phyloP scores from a whole-genome alignment of 2,113 vertebrate species.

The Pelmatolapia mariae region DNA sequence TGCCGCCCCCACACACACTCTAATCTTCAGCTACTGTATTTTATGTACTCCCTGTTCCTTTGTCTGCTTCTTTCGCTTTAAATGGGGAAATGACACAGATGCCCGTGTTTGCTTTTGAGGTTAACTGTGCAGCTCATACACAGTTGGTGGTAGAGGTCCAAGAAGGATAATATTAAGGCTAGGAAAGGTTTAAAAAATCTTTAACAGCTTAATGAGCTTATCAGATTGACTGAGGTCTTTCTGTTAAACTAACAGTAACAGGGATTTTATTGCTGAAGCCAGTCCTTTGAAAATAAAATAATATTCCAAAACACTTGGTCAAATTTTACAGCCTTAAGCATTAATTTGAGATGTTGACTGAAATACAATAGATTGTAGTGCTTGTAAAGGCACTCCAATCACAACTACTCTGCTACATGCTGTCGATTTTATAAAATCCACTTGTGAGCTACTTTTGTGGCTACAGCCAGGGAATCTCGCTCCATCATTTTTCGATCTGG shows the following conservation, averaged over 20 bases:
- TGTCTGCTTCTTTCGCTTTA: neutral
- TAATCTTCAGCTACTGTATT: neutral
- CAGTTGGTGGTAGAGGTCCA: neutral
- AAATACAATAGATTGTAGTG: neutral
- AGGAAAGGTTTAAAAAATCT: neutral
- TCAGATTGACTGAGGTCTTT: neutral
- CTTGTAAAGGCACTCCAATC: neutral
- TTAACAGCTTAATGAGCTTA: neutral
- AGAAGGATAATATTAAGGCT: neutral
- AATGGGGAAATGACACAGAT: neutral
- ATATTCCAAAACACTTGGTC: neutral
- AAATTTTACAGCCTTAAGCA: neutral
- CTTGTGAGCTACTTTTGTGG: neutral
- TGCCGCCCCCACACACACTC: neutral
- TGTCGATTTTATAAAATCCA: neutral
- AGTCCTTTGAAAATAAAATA: neutral
- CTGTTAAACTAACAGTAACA: no score
- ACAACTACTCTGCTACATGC: neutral
- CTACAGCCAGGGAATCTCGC: neutral
- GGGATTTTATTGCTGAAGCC: neutral
- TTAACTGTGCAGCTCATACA: neutral
- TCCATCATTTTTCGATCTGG: neutral
- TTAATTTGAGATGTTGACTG: neutral
- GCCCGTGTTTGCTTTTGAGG: neutral
- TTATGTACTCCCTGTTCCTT: neutral